phyloP scores from a whole-genome alignment of 2,888 invertebrate genomes.

The Lordiphosa fenestrarum region DNA sequence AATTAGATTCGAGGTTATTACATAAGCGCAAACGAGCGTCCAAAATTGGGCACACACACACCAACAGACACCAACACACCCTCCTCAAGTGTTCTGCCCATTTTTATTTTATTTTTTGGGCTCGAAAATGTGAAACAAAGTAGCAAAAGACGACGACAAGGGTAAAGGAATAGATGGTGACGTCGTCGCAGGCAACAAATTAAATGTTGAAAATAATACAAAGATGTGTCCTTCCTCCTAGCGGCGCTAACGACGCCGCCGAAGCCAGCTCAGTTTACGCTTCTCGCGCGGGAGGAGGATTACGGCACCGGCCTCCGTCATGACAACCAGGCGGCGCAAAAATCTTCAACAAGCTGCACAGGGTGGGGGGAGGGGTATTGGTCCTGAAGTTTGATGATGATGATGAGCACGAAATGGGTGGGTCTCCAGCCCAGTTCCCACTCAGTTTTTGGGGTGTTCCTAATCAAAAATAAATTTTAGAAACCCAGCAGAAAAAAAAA shows the following conservation, averaged over 20 bases:
- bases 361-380: slow-evolving; percentile 1
- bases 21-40: slow-evolving; percentile 63
- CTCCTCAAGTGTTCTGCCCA: slow-evolving; percentile 2
- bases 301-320: slow-evolving; percentile 47
- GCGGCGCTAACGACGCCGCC: slow-evolving; percentile 50
- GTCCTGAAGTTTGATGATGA: slow-evolving; percentile 41
- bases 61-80: slow-evolving; percentile 20
- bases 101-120: slow-evolving; percentile 59
- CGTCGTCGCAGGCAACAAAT: slow-evolving; percentile 70
- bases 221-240: slow-evolving; percentile 65
- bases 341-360: slow-evolving; percentile 40
- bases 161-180: slow-evolving; percentile 28
- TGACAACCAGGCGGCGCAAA: slow-evolving; percentile 63
- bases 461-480: slow-evolving; percentile 69
- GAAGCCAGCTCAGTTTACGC: slow-evolving; percentile 64
- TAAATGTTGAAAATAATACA: slow-evolving; percentile 75
- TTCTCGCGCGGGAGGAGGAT: slow-evolving; percentile 52
- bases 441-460: slow-evolving; percentile 39
- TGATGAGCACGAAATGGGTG: slow-evolving; percentile 37
- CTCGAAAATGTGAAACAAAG: slow-evolving; percentile 65
- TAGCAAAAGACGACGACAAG: slow-evolving; percentile 31
- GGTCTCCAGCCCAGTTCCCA: slow-evolving; percentile 1
- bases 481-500: slow-evolving; percentile 17
- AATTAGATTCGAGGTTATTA: slow-evolving; percentile 77
- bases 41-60: slow-evolving; percentile 34